A percentile compares a stretch with the other conserved stretches of the same genome.
These are phyloP conservation scores for Prunella strophiata DNA, from an alignment of 2,797 vertebrate species.

Conservation along the genomic window DNA sequence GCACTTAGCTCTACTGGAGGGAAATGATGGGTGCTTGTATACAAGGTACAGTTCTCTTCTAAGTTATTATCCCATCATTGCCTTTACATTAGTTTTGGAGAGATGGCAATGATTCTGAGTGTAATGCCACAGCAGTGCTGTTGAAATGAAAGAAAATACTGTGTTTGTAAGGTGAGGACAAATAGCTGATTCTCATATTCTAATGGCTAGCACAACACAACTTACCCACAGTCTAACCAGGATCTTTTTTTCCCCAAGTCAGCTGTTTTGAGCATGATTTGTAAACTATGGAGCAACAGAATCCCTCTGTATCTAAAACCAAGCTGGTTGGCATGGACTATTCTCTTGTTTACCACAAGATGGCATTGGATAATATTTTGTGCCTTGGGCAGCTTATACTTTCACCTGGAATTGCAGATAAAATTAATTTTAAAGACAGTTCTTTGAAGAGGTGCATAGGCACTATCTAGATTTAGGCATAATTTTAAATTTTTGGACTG, in stretches of 20 bases:
- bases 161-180: not conserved
- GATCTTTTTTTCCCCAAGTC: fast-evolving
- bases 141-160: not conserved
- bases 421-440: not conserved
- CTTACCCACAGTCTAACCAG: not conserved
- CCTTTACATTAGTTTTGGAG: not conserved
- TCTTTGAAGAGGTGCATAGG: not conserved
- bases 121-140: not conserved
- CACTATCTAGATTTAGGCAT: not conserved
- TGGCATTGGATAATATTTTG: slow-evolving; percentile 8
- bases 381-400: not conserved
- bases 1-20: not conserved
- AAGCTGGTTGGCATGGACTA: not conserved
- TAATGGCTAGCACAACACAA: not conserved
- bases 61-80: not conserved
- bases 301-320: not conserved
- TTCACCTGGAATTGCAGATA: not conserved
- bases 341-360: slow-evolving; percentile 53
- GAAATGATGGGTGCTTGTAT: not conserved
- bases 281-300: not conserved
- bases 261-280: not conserved
- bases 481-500: not conserved
- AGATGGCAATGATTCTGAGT: not conserved
- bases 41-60: not conserved
- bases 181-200: not conserved